Evolutionary conservation across 2,113 vertebrate species (phyloP).

Genomic region (Pituophis catenifer): DNA sequence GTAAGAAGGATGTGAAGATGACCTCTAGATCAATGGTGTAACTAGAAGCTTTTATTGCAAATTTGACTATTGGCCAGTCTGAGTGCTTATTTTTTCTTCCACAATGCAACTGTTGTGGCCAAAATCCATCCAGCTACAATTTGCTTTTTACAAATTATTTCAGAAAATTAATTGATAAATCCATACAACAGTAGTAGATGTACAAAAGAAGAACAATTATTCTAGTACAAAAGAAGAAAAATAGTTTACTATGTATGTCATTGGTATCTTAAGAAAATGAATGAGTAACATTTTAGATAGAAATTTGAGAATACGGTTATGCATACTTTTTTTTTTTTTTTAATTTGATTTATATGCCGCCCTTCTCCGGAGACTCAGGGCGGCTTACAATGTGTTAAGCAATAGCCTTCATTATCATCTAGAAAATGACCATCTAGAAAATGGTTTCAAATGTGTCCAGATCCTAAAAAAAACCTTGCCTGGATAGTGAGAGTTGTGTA

Average conservation of each 20-base stretch:
- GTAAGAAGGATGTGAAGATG: neutral
- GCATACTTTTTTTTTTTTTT: too few species aligned
- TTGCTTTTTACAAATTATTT: neutral
- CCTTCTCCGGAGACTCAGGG: too few species aligned
- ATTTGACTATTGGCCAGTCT: neutral
- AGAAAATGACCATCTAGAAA: neutral
- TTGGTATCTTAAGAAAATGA: neutral
- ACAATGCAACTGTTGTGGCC: neutral
- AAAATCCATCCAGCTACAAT: neutral
- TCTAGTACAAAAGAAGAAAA: neutral
- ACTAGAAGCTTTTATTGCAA: neutral
- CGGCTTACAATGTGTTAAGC: too few species aligned
- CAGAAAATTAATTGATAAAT: neutral
- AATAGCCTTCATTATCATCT: too few species aligned
- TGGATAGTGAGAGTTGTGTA: neutral
- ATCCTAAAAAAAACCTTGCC: neutral
- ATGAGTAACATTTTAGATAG: neutral
- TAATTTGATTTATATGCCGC: too few species aligned
- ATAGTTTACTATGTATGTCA: neutral
- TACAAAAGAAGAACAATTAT: neutral
- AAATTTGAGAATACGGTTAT: neutral
- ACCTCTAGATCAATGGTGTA: neutral
- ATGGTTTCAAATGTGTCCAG: neutral
- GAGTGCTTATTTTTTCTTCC: neutral
- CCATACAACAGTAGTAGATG: neutral